Percentiles rank a stretch among this genome's conserved stretches.
These are phyloP conservation scores for Drosophila truncata DNA, from an alignment of 1,140 invertebrate species.

Conservation along the genomic window DNA sequence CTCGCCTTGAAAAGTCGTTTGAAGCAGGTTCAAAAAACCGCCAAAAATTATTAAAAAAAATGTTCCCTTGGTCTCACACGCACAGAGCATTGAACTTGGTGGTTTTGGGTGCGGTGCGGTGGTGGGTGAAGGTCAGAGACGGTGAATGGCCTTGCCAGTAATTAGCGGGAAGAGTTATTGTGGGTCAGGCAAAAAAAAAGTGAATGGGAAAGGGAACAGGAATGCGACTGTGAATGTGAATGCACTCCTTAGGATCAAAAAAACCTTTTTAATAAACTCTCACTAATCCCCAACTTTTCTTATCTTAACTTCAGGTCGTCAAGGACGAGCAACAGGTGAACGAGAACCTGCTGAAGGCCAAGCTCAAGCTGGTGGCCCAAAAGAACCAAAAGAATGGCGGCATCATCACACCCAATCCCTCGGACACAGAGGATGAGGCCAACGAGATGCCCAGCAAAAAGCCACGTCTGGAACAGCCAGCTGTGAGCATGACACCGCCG, in stretches of 20 bases:
- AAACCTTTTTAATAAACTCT: slow-evolving; percentile 43
- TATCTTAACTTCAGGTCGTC: slow-evolving; percentile 47
- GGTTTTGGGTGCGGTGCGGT: slow-evolving; percentile 8
- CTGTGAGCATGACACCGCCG: slow-evolving; percentile 63
- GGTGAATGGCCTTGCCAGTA: slow-evolving; percentile 64
- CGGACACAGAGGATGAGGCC: slow-evolving; percentile 86
- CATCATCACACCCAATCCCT: slow-evolving; percentile 86
- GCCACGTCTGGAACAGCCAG: slow-evolving; percentile 68
- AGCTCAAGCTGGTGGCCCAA: slow-evolving; percentile 70
- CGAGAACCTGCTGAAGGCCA: slow-evolving; percentile 75
- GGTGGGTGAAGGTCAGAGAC: slow-evolving; percentile 60
- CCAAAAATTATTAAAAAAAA: slow-evolving; percentile 11
- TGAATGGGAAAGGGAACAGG: slow-evolving; percentile 44
- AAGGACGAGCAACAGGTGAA: slow-evolving; percentile 72
- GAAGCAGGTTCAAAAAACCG: slow-evolving; percentile 60
- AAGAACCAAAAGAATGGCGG: slow-evolving; percentile 64
- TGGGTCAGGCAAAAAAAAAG: slow-evolving; percentile 63
- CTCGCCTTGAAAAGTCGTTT: slow-evolving; percentile 24
- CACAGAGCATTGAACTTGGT: slow-evolving; percentile 50
- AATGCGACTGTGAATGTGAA: slow-evolving; percentile 26
- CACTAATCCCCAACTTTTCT: slow-evolving; percentile 36
- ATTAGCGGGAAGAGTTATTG: slow-evolving; percentile 76
- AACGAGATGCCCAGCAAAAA: slow-evolving; percentile 86
- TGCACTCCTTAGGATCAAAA: slow-evolving; percentile 28
- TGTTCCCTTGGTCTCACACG: slow-evolving; percentile 9